Evolutionary conservation across 30 jellyfish, hydroid and myxozoan species (phyloP), one percentile per base, ranked within the genome.

Genomic region (Aurelia sp.): DNA sequence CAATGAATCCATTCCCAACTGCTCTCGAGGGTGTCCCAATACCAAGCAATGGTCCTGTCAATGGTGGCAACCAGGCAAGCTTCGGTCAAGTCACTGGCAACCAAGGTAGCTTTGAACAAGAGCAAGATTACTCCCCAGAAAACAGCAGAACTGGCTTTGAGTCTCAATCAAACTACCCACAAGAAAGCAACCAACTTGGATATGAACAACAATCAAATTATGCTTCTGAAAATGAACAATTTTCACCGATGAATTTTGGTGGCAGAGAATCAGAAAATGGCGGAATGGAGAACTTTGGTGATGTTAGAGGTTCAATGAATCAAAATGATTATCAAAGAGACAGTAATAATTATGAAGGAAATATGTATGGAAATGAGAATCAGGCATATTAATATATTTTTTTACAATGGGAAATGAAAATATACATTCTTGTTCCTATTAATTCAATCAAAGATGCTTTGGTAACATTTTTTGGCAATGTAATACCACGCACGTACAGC

Each of bases 1-100:
- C 69, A 18, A 85, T 83, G 11, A 64, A 71, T 41, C 86, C 86
- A 22, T 83, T 52, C 80, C 92, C 72, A 41, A 60, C 92, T n/a
- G 22, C 92, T 31, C 80, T 83, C 18, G 70, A 16, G 18, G 92
- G 74, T 12, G 92, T 72, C 20, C 75, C 86, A 17, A 83, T 72
- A 18, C 72, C 80, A 5, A 48, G 80, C 38, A 41, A 58, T 22
- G 65, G 73, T 3, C 44, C 81, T 44, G 52, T 74, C 20, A 15
- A 10, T 58, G 80, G 76, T 24, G 81, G 73, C 4, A 41, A 20
- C 65, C 84, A 69, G 44, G 74, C 86, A 17, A 57, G 65, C 40
- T 69, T 21, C 47, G 35, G 73, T 17, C 86, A 82, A 17, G 92
- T 63, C 55, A 8, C 55, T 44, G 55, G 55, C 17, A 44, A 44